Evolutionary conservation across 2,888 invertebrate genomes (phyloP).

Genomic region (Lasioglossum morio): DNA sequence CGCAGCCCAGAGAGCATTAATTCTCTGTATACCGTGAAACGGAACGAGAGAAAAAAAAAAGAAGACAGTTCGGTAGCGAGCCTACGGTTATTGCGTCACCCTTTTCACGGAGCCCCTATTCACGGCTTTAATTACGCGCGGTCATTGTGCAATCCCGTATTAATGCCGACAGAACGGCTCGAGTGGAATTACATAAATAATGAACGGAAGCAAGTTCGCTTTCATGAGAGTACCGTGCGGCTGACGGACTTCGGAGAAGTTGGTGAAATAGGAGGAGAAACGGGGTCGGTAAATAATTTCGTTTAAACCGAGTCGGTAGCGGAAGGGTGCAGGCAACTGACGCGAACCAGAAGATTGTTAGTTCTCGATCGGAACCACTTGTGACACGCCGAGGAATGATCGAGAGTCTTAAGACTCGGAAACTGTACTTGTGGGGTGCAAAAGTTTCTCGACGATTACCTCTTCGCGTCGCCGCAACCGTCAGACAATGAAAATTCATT

Average conservation of each 20-base stretch:
- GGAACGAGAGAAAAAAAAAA: background rate
- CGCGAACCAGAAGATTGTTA: constrained; percentile 1
- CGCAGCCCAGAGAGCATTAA: constrained; percentile 1
- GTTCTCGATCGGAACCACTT: constrained; percentile 1
- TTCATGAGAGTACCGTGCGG: constrained; percentile 7
- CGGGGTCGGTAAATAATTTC: constrained; percentile 32
- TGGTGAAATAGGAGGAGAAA: background rate
- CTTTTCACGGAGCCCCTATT: constrained; percentile 49
- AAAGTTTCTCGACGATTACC: background rate
- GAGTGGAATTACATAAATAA: constrained; percentile 48
- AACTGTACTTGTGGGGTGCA: background rate
- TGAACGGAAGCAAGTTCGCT: constrained; percentile 22
- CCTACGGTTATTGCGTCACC: constrained; percentile 33
- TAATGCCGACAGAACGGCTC: constrained; percentile 39
- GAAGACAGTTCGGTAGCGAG: constrained; percentile 17
- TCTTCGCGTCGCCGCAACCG: background rate
- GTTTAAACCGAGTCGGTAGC: background rate
- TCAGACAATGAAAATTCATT: background rate
- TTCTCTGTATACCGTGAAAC: background rate
- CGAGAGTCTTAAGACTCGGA: background rate
- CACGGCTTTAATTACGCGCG: constrained; percentile 53
- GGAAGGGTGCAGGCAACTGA: background rate
- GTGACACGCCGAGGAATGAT: background rate
- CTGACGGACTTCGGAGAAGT: constrained; percentile 8
- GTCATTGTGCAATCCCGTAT: constrained; percentile 51